phyloP scores from a whole-genome alignment of 2,113 vertebrate genomes.

The Phalacrocorax pelagicus region DNA sequence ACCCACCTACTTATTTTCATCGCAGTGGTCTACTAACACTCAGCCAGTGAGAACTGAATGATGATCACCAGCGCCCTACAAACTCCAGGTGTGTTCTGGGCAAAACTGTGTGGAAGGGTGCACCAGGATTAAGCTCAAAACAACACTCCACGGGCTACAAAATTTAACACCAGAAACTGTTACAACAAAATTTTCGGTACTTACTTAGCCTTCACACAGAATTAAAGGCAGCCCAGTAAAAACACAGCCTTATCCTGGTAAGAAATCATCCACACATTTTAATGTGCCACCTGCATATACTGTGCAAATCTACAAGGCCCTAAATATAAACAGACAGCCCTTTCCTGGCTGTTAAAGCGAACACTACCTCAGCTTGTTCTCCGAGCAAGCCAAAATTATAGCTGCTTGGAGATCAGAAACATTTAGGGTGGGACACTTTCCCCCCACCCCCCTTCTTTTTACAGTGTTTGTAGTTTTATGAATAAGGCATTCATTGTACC shows the following conservation, averaged over 20 bases:
- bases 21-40: background rate
- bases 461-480: conserved; percentile 20
- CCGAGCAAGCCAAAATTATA: conserved; percentile 3
- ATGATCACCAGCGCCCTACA: background rate
- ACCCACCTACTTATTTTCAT: background rate
- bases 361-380: conserved; percentile 76
- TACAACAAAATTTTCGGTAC: background rate
- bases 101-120: background rate
- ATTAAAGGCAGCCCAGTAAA: conserved; percentile 35
- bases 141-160: background rate
- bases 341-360: conserved; percentile 64
- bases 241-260: conserved; percentile 53
- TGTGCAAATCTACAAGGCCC: conserved; percentile 37
- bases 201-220: background rate
- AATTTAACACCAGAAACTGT: background rate
- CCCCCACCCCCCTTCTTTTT: background rate
- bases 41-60: background rate
- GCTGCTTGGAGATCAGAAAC: conserved; percentile 38
- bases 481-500: conserved; percentile 69
- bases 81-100: background rate
- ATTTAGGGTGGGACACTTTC: conserved; percentile 22
- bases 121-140: background rate
- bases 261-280: conserved; percentile 23
- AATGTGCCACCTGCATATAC: conserved; percentile 66
- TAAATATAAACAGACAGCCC: conserved; percentile 66